Base-by-base conservation (phyloP, 2,888 invertebrate genomes). In the Amblyteles armatorius region DNA sequence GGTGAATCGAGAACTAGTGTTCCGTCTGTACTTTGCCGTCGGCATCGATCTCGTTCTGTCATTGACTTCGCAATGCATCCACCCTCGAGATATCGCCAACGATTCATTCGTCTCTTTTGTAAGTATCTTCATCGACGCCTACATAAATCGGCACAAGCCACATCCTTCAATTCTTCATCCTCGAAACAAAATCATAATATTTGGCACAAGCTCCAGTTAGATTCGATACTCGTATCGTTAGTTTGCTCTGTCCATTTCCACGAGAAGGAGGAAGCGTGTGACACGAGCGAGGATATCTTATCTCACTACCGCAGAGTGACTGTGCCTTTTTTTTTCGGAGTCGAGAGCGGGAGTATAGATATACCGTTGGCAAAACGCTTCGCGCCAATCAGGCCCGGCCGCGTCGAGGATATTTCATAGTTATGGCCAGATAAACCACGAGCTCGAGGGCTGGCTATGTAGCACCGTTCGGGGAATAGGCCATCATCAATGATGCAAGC, bases 351-450 rank as follows among this genome's bases (percentile, higher is more conserved):
- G 74, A 33, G 74, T 68, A 65, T 87, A 89, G 91, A 92, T 92
- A 90, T 91, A 90, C 87, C 88, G 87, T 80, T 79, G 80, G 87
- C 55, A 86, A 87, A 90, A 88, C 82, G 89, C 87, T 89, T 89
- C 87, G 88, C 91, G 90, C 88, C 91, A 91, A 92, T 92, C 91
- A 91, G 90, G 86, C 88, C 81, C 86, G 86, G 86, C 87, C 82
- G 88, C 89, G 88, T 89, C 87, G 88, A 79, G 88, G 87, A 92
- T 93, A 92, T 92, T 93, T 92, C 90, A 92, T 91, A 90, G 93
- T 93, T 93, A 93, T 93, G 91, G 92, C 89, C 90, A 89, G 91
- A 92, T 93, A 93, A 93, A 93, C 92, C 92, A 92, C 90, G 88
- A 67, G 90, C 89, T 91, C 90, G 90, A 90, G 90, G 89, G 77